Percentiles rank a stretch among this genome's conserved stretches.
phyloP scores from a whole-genome alignment of 2,113 vertebrate species.

The Verasper variegatus region DNA sequence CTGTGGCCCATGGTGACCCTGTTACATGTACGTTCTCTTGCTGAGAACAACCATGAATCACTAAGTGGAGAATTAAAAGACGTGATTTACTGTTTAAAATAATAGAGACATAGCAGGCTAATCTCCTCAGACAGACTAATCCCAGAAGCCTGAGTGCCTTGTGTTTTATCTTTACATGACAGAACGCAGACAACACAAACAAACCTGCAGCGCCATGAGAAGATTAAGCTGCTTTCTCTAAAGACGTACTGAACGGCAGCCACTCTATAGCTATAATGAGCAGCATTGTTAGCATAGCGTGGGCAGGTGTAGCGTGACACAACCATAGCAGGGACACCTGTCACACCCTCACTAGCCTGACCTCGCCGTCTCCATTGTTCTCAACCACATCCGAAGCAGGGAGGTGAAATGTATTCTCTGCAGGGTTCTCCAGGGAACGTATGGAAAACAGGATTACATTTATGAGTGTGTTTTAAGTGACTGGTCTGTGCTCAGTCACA shows the following conservation, averaged over 20 bases:
- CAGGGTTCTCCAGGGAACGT: not conserved
- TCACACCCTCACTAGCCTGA: conserved; percentile 12
- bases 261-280: conserved; percentile 26
- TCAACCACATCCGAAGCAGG: not conserved
- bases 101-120: conserved; percentile 20
- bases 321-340: conserved; percentile 8
- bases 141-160: conserved; percentile 22
- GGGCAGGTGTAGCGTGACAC: conserved; percentile 17
- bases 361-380: conserved; percentile 31
- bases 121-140: conserved; percentile 21
- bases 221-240: conserved; percentile 13
- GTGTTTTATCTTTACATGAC: conserved; percentile 39
- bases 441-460: conserved; percentile 47
- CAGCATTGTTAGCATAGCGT: conserved; percentile 29
- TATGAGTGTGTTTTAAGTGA: conserved; percentile 46
- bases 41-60: not conserved
- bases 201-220: conserved; percentile 6
- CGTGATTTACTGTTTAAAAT: not conserved
- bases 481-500: conserved; percentile 32
- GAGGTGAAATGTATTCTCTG: conserved; percentile 24
- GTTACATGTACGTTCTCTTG: not conserved
- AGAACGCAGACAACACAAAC: conserved; percentile 18
- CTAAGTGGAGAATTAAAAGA: not conserved
- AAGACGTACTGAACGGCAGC: conserved; percentile 16
- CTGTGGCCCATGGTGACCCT: not conserved